Percentiles rank a stretch among this genome's conserved stretches.
Conservation (phyloP, 2,888 invertebrate genomes). For the Drosophila crucigera region DNA sequence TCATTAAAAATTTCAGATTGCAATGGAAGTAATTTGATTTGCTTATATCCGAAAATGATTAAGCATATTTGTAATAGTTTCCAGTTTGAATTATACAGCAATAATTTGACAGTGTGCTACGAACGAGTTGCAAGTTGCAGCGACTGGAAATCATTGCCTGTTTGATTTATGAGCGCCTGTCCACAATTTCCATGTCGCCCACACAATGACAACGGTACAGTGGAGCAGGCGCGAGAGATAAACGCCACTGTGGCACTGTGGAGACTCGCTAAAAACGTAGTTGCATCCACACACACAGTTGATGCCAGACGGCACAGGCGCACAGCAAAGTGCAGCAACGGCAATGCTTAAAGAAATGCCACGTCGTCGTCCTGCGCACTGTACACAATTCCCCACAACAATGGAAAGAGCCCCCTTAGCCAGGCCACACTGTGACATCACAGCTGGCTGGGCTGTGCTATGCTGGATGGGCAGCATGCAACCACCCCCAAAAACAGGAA, state of each 20-base stretch:
- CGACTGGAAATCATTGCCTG: conserved; percentile 49
- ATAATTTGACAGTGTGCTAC: conserved; percentile 26
- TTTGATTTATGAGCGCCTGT: conserved; percentile 67
- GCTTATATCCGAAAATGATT: background rate
- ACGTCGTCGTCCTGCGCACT: conserved; percentile 59
- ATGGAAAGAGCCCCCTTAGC: conserved; percentile 2
- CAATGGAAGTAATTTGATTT: background rate
- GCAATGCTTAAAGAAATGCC: background rate
- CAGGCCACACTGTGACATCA: conserved; percentile 38
- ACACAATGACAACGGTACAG: conserved; percentile 55
- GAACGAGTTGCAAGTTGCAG: conserved; percentile 23
- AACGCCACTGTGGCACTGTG: conserved; percentile 10
- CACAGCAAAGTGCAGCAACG: conserved; percentile 38
- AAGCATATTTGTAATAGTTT: background rate
- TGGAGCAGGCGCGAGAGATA: conserved; percentile 5
- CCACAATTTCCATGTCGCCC: conserved; percentile 63
- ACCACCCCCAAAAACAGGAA: conserved; percentile 47
- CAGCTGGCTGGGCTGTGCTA: background rate
- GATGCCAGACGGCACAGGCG: conserved; percentile 66
- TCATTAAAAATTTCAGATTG: background rate
- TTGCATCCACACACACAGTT: conserved; percentile 66
- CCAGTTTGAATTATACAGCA: background rate
- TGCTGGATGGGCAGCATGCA: conserved; percentile 37
- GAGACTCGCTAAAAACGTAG: conserved; percentile 4
- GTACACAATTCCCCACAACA: background rate